phyloP scores from a whole-genome alignment of 2,888 invertebrate species.

The Dusona sp. region DNA sequence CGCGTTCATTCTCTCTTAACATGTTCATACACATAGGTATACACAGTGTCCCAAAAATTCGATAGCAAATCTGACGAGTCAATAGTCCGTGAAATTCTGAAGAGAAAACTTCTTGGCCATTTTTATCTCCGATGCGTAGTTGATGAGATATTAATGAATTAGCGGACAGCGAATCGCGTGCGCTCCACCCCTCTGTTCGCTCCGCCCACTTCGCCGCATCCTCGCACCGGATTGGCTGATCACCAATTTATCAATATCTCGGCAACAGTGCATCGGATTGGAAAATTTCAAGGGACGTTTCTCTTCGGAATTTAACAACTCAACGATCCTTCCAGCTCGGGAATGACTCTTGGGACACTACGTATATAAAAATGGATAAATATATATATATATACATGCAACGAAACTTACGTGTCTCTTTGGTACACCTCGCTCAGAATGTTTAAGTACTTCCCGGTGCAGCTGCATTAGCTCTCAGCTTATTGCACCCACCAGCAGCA shows the following conservation, averaged over 20 bases:
- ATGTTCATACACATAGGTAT: neutral
- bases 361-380: constrained; percentile 22
- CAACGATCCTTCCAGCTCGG: neutral
- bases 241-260: neutral
- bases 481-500: constrained; percentile 50
- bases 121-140: neutral
- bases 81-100: neutral
- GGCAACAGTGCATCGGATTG: neutral
- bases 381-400: neutral
- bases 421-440: constrained; percentile 75
- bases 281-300: neutral
- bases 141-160: neutral
- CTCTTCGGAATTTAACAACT: neutral
- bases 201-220: neutral
- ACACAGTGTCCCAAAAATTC: neutral
- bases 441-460: constrained; percentile 80
- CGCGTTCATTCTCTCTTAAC: constrained; percentile 25
- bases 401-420: constrained; percentile 48
- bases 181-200: neutral
- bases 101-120: neutral
- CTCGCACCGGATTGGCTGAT: neutral
- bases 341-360: constrained; percentile 1
- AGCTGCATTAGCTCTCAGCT: constrained; percentile 68
- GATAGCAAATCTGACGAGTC: neutral
- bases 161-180: neutral